Conservation (phyloP, 1,140 invertebrate species). For the Panagrolaimus sp. region DNA sequence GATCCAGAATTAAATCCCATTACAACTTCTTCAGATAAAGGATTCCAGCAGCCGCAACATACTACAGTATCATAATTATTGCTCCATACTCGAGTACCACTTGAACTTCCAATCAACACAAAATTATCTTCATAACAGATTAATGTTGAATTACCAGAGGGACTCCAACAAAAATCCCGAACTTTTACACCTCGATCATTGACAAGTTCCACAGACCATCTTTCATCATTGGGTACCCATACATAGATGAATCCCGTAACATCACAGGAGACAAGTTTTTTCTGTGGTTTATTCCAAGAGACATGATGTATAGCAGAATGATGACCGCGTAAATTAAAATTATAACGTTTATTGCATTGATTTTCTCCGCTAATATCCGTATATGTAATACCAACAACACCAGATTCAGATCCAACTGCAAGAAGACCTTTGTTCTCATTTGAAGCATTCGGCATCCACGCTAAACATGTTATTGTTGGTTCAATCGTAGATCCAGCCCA, state of each 20-base stretch:
- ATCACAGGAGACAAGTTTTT: constrained; percentile 94
- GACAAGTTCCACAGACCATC: constrained; percentile 97
- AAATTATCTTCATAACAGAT: constrained; percentile 76
- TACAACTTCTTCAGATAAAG: constrained; percentile 81
- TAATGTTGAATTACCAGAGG: constrained; percentile 92
- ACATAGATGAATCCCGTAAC: constrained; percentile 95
- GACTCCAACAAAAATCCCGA: constrained; percentile 90
- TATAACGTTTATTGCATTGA: constrained; percentile 71
- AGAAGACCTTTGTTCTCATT: constrained; percentile 26
- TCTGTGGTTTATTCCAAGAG: constrained; percentile 97
- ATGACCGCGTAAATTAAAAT: constrained; percentile 94
- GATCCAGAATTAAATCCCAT: constrained; percentile 46
- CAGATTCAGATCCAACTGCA: constrained; percentile 33
- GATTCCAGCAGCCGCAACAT: constrained; percentile 92
- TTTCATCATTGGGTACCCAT: constrained; percentile 92
- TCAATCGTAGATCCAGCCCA: constrained; percentile 51
- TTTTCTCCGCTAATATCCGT: constrained; percentile 26
- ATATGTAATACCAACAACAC: constrained; percentile 41
- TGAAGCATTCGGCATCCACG: constrained; percentile 37
- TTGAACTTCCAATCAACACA: constrained; percentile 68
- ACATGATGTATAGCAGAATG: constrained; percentile 85
- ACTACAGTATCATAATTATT: constrained; percentile 89
- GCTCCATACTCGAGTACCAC: constrained; percentile 94
- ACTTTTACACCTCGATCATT: constrained; percentile 72
- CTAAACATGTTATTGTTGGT: constrained; percentile 42